These are phyloP conservation scores for Drosophila albomicans DNA, from an alignment of 1,140 invertebrate species.

Conservation along the genomic window DNA sequence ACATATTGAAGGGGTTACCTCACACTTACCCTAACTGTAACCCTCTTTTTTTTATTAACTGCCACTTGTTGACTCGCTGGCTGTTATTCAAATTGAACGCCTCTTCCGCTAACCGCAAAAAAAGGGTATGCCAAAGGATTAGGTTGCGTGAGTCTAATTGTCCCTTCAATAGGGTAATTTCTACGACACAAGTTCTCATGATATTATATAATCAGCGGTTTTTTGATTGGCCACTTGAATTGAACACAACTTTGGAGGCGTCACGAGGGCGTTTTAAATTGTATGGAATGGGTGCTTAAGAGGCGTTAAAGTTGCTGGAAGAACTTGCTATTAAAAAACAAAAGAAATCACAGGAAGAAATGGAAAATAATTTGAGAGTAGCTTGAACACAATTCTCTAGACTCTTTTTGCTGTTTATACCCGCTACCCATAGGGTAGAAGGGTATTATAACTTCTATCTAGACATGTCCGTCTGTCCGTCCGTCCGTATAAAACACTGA, in stretches of 20 bases:
- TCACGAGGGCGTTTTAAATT: constrained; percentile 49
- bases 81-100: constrained; percentile 74
- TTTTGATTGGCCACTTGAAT: constrained; percentile 55
- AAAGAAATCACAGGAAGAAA: not conserved
- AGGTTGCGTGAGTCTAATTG: constrained; percentile 75
- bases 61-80: constrained; percentile 68
- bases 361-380: not conserved
- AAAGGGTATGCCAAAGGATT: constrained; percentile 57
- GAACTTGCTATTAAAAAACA: not conserved
- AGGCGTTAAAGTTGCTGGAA: not conserved
- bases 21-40: not conserved
- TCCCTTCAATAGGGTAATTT: constrained; percentile 62
- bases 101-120: constrained; percentile 44
- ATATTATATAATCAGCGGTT: constrained; percentile 72
- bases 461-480: too few relatives aligned
- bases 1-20: constrained; percentile 47
- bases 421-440: too few relatives aligned
- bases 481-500: too few relatives aligned
- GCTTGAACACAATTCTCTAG: too few relatives aligned
- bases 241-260: constrained; percentile 40
- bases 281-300: not conserved
- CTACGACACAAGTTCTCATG: not conserved
- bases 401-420: too few relatives aligned
- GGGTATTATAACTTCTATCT: too few relatives aligned
- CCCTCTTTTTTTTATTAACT: constrained; percentile 39